A percentile compares a stretch with the other conserved stretches of the same genome.
Evolutionary conservation across 2,797 vertebrate species (phyloP).

Genomic region (Leptoclinus maculatus): DNA sequence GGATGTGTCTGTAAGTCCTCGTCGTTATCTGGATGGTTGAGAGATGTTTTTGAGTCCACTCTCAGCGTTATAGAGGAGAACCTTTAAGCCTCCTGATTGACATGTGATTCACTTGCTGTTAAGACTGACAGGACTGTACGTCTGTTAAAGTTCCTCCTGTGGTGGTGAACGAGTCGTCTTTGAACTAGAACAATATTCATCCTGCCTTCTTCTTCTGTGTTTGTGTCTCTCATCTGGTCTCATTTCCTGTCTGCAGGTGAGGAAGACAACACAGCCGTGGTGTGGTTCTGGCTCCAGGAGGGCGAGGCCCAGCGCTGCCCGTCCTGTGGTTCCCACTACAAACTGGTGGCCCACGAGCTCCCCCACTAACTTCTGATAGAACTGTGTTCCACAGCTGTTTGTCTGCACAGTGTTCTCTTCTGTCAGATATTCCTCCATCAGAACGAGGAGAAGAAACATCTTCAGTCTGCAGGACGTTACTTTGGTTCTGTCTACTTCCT

Average conservation of each 20-base stretch:
- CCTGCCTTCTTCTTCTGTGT: no score
- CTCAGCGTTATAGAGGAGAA: no score
- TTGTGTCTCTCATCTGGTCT: neutral
- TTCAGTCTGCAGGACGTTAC: neutral
- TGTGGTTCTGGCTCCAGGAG: constrained; percentile 94
- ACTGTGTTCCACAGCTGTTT: neutral
- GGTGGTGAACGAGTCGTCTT: no score
- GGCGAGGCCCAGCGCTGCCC: constrained; percentile 92
- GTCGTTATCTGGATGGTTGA: no score
- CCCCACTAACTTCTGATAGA: constrained; percentile 75
- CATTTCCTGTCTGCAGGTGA: constrained; percentile 83
- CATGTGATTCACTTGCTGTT: no score
- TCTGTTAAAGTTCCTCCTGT: no score
- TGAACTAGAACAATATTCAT: no score
- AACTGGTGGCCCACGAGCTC: constrained; percentile 87
- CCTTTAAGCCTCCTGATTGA: no score
- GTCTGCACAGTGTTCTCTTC: neutral
- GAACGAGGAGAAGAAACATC: neutral
- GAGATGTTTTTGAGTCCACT: no score
- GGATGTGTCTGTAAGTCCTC: constrained; percentile 91
- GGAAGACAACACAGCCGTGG: constrained; percentile 89
- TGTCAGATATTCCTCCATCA: constrained; percentile 32
- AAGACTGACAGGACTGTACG: no score
- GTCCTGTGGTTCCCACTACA: constrained; percentile 90
- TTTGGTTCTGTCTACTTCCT: constrained; percentile 9